Base-by-base conservation (phyloP, 1,140 invertebrate species). In the Anadara kagoshimensis region DNA sequence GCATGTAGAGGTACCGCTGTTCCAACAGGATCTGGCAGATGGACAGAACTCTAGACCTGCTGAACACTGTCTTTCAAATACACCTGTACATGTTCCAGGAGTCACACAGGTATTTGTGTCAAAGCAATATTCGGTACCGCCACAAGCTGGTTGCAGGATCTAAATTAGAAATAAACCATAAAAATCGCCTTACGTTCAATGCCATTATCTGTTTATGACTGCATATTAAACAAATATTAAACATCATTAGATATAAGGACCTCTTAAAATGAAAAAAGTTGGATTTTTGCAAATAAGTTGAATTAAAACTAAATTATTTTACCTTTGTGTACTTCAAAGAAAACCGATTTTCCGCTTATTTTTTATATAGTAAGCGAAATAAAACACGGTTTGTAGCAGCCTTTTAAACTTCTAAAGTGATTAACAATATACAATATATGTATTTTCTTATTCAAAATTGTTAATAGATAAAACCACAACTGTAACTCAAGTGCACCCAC, bases 81-180 rank as follows among this genome's bases (percentile, higher is more conserved):
- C 12, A 20, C 56, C 70, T 10, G 36, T 41, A 53, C 81, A 83
- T 0, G 64, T 44, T 11, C 45, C 22, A n/a, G 43, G 51, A 36
- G 29, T 36, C 29, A 36, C 29, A 43, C 81, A 80, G 14, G 47
- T 47, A 62, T 79, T 81, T 0, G 44, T 59, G 14, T 63, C 56
- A 26, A 73, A 75, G 54, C 81, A 81, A 44, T 83, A 81, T 8
- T 24, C 14, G 3, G 26, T 18, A 2, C 20, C 4, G 12, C 22
- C 26, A 36, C 79, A 83, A 1, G 22, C 22, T 10, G 79, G 78
- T 26, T 67, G 29, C 18, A 73, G 57, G 20, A 73, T 51, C 70
- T 73, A 47, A 16, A 41, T 41, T 41, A 36, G 47, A 49, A n/a
- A n/a, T 10, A 47, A 47, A 47, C 8, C 45, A 47, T 47, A 10